Conservation (phyloP, 2,888 invertebrate species). For the Lepidocyrtoides sp. region DNA sequence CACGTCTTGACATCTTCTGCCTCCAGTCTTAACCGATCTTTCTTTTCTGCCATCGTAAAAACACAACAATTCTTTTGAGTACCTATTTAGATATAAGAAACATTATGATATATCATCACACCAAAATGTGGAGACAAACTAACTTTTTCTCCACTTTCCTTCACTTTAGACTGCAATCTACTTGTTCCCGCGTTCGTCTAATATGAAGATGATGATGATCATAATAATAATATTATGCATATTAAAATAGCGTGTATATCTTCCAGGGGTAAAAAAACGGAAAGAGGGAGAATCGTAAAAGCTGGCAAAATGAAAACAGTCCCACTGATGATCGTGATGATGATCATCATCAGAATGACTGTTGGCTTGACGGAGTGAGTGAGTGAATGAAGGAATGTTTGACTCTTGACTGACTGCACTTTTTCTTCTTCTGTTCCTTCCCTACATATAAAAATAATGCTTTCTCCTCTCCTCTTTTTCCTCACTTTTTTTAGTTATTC, state of each 20-base stretch:
- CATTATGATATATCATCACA: conserved; percentile 17
- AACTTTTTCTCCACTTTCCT: background rate
- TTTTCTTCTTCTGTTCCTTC: conserved; percentile 10
- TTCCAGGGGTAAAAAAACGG: background rate
- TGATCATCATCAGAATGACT: conserved; percentile 10
- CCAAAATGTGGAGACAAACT: background rate
- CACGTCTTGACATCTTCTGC: conserved; percentile 40
- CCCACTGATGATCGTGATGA: conserved; percentile 54
- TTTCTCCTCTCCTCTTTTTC: background rate
- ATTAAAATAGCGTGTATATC: background rate
- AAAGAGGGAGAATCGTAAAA: conserved; percentile 7
- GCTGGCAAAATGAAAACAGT: conserved; percentile 19
- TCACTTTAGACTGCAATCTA: conserved; percentile 20
- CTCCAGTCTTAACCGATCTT: no score
- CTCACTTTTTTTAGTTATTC: conserved; percentile 53
- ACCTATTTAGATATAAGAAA: background rate
- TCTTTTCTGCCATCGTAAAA: no score
- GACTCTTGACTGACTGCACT: conserved; percentile 57
- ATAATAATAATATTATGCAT: conserved; percentile 17
- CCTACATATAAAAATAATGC: background rate
- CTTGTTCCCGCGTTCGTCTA: background rate
- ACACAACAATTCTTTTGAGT: background rate
- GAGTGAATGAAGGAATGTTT: conserved; percentile 67
- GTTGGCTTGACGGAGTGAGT: conserved; percentile 50
- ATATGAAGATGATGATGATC: background rate